phyloP scores from a whole-genome alignment of 2,797 vertebrate genomes.

The Semotilus atromaculatus region DNA sequence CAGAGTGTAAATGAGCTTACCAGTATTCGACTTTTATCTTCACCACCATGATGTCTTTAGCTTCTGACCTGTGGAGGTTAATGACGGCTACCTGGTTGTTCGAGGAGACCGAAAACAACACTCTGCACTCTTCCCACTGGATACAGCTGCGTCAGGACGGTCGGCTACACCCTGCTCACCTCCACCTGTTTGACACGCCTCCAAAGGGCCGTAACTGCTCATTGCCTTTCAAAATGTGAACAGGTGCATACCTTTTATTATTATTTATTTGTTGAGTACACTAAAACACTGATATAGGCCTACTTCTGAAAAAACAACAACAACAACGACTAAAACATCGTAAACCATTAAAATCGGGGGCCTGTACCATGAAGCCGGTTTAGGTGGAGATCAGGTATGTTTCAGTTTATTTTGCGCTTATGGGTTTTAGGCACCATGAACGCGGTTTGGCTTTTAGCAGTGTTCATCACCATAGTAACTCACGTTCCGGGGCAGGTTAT shows the following conservation, averaged over 20 bases:
- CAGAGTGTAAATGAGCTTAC: slow-evolving; percentile 52
- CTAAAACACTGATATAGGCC: no score
- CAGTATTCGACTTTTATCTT: slow-evolving; percentile 76
- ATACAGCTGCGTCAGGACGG: slow-evolving; percentile 21
- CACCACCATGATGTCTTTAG: slow-evolving; percentile 62
- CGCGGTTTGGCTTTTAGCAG: no score
- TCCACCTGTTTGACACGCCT: slow-evolving; percentile 2
- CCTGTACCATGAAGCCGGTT: no score
- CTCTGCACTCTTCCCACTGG: not conserved
- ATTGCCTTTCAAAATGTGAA: not conserved
- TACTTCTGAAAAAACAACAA: not conserved
- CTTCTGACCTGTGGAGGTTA: not conserved
- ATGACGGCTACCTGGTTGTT: not conserved
- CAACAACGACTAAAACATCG: not conserved
- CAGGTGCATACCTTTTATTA: not conserved
- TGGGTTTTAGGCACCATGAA: no score
- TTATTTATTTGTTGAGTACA: not conserved
- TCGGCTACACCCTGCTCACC: not conserved
- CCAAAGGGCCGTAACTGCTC: not conserved
- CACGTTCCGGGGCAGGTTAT: no score
- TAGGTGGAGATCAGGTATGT: no score
- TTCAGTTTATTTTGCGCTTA: no score
- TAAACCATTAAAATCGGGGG: not conserved
- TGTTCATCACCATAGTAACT: no score
- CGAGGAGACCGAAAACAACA: slow-evolving; percentile 2